Conservation (phyloP, 1,140 invertebrate species). For the Hermetia illucens region DNA sequence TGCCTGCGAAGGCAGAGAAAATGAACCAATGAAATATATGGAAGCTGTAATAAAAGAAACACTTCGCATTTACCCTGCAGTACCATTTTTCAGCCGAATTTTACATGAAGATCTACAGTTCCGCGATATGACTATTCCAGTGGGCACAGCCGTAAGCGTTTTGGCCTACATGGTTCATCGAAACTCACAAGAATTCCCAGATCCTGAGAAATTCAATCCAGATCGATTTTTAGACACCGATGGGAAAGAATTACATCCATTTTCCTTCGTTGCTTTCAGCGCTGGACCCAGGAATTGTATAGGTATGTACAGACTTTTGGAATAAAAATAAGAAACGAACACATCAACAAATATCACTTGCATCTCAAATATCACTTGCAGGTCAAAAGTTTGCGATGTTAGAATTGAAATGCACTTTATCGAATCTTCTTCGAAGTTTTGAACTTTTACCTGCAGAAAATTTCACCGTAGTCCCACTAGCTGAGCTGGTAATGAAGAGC, state of each 20-base stretch:
- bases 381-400: slow-evolving; percentile 35
- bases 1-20: slow-evolving; percentile 31
- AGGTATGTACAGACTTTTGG: slow-evolving; percentile 29
- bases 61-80: slow-evolving; percentile 48
- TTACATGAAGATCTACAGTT: slow-evolving; percentile 34
- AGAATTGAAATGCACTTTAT: slow-evolving; percentile 31
- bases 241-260: slow-evolving; percentile 30
- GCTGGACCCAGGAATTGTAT: slow-evolving; percentile 54
- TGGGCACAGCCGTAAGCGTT: slow-evolving; percentile 32
- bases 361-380: slow-evolving; percentile 8
- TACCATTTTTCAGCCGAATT: slow-evolving; percentile 46
- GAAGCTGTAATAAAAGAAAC: slow-evolving; percentile 53
- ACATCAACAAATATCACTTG: too few relatives aligned
- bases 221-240: slow-evolving; percentile 46
- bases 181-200: slow-evolving; percentile 38
- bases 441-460: slow-evolving; percentile 22
- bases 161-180: slow-evolving; percentile 41
- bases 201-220: slow-evolving; percentile 54
- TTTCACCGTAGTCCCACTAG: slow-evolving; percentile 16
- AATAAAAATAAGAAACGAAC: slow-evolving; percentile 30
- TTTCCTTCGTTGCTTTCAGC: slow-evolving; percentile 47
- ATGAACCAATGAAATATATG: slow-evolving; percentile 46
- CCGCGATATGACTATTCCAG: slow-evolving; percentile 31
- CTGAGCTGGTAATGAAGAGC: slow-evolving; percentile 30
- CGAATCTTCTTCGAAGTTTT: slow-evolving; percentile 26